Evolutionary conservation across 2,113 vertebrate genomes (phyloP).

Genomic region (Dinomys branickii): DNA sequence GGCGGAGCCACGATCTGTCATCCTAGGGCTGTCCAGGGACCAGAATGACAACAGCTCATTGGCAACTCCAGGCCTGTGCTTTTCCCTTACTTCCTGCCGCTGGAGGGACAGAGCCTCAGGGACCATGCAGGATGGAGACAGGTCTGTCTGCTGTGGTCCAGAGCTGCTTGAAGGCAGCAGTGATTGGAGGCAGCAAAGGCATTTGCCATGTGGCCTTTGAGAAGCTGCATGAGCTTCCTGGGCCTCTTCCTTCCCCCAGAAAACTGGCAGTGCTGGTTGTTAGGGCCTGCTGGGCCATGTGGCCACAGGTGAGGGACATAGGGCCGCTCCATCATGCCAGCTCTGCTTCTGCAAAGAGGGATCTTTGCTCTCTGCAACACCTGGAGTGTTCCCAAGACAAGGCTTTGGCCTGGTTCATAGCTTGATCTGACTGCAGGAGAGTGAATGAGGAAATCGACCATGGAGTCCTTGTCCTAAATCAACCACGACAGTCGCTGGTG

Average conservation of each 20-base stretch:
- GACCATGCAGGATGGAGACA: background rate
- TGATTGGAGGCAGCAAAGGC: fast-evolving
- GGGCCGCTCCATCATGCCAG: background rate
- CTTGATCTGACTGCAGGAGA: background rate
- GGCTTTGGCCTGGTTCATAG: background rate
- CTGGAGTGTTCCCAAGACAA: background rate
- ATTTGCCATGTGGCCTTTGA: fast-evolving
- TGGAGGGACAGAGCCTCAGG: background rate
- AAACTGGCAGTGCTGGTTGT: fast-evolving
- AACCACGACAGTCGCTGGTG: background rate
- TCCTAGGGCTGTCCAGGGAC: background rate
- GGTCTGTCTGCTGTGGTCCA: background rate
- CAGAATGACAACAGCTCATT: background rate
- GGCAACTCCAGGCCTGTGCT: no score
- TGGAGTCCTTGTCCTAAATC: background rate
- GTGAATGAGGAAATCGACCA: fast-evolving
- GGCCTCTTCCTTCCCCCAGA: background rate
- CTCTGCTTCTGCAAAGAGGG: background rate
- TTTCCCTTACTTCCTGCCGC: background rate
- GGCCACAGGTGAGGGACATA: background rate
- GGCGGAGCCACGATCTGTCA: background rate
- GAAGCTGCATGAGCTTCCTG: background rate
- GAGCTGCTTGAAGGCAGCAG: background rate
- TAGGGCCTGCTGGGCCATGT: background rate
- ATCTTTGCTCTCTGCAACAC: background rate